These are phyloP conservation scores for Megamerina dolium DNA, from an alignment of 2,888 invertebrate species.

Conservation along the genomic window DNA sequence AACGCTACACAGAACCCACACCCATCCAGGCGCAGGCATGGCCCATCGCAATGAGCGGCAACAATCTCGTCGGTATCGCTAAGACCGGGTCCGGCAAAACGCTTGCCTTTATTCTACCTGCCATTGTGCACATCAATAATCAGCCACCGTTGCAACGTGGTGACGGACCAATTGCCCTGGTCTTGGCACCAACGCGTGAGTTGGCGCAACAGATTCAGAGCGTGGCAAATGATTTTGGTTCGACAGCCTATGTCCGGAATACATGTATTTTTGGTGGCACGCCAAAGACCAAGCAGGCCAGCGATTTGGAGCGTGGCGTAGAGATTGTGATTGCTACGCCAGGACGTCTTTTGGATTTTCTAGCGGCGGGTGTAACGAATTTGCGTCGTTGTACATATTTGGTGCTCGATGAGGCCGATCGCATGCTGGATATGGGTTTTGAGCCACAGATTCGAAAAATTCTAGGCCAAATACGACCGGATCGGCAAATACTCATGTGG, in stretches of 20 bases:
- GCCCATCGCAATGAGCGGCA: conserved; percentile 78
- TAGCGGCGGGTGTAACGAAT: conserved; percentile 70
- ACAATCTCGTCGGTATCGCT: conserved; percentile 79
- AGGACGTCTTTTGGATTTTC: conserved; percentile 78
- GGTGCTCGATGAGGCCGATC: conserved; percentile 85
- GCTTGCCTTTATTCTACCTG: conserved; percentile 72
- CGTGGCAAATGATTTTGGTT: conserved; percentile 76
- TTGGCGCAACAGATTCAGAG: conserved; percentile 76
- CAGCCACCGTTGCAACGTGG: conserved; percentile 69
- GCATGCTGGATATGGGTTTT: conserved; percentile 98
- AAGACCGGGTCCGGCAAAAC: conserved; percentile 81
- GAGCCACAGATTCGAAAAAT: conserved; percentile 94
- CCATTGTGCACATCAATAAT: conserved; percentile 79
- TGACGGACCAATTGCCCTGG: conserved; percentile 77
- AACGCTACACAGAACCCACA: conserved; percentile 70
- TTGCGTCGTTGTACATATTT: conserved; percentile 74
- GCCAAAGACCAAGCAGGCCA: conserved; percentile 69
- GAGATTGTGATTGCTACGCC: conserved; percentile 88
- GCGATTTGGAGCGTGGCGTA: conserved; percentile 69
- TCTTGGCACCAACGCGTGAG: conserved; percentile 74
- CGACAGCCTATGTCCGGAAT: conserved; percentile 68
- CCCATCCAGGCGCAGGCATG: conserved; percentile 81
- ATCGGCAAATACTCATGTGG: conserved; percentile 97
- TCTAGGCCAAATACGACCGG: conserved; percentile 86
- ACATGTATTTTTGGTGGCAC: conserved; percentile 91